Percentiles rank a stretch among this genome's conserved stretches.
Conservation (phyloP, 2,888 invertebrate species). For the Augiades crinisus region DNA sequence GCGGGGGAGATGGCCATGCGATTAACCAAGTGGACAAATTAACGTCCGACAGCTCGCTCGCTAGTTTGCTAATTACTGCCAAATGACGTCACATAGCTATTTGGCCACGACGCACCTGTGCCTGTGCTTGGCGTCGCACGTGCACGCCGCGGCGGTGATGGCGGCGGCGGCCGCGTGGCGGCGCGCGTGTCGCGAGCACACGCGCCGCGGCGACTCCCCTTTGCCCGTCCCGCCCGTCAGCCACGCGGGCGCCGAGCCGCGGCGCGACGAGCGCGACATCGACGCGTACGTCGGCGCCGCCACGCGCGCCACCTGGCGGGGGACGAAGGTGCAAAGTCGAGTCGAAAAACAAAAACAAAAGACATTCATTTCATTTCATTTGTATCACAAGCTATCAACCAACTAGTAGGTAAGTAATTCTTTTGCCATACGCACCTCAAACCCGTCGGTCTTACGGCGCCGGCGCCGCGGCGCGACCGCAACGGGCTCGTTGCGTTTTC, state of each 20-base stretch:
- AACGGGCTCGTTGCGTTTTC: constrained; percentile 49
- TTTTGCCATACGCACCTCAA: constrained; percentile 49
- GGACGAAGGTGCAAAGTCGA: too few relatives aligned
- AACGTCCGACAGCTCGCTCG: too few relatives aligned
- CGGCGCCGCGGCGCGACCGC: constrained; percentile 54
- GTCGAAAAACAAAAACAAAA: too few relatives aligned
- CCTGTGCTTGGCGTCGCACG: constrained; percentile 61
- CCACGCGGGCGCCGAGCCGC: constrained; percentile 51
- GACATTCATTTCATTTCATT: too few relatives aligned
- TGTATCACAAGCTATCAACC: too few relatives aligned
- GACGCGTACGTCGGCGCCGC: constrained; percentile 85
- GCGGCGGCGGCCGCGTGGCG: constrained; percentile 65
- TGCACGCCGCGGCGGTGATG: constrained; percentile 48
- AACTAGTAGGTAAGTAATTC: too few relatives aligned
- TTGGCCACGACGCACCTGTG: too few relatives aligned
- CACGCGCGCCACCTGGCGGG: constrained; percentile 81
- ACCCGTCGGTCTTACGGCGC: constrained; percentile 53
- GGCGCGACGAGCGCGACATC: constrained; percentile 68
- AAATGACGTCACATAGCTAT: too few relatives aligned
- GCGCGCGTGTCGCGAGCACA: constrained; percentile 58
- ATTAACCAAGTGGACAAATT: too few relatives aligned
- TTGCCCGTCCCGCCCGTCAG: constrained; percentile 28
- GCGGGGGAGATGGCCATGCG: too few relatives aligned
- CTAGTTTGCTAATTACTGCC: too few relatives aligned
- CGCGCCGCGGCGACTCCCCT: constrained; percentile 27